Conservation (phyloP, 2,888 invertebrate species). For the Cylloceria caligata region DNA sequence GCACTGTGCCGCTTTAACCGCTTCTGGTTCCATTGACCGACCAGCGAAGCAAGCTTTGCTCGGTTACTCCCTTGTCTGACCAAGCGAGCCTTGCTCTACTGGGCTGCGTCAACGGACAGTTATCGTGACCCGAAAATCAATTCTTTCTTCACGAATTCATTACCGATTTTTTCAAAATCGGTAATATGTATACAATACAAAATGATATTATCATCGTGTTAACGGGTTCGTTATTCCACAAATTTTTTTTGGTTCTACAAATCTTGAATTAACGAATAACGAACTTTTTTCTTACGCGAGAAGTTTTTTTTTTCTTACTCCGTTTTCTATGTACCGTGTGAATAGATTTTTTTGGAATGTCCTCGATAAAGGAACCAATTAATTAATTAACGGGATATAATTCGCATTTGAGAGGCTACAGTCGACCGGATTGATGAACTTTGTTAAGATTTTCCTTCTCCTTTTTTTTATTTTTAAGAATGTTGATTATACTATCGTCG, state of each 20-base stretch:
- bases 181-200: background rate
- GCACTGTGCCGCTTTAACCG: background rate
- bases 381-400: slow-evolving; percentile 41
- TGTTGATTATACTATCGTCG: background rate
- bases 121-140: background rate
- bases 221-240: background rate
- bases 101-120: background rate
- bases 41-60: background rate
- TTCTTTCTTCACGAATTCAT: background rate
- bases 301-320: background rate
- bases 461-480: background rate
- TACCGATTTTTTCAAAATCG: background rate
- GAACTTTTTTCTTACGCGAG: background rate
- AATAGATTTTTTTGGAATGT: background rate
- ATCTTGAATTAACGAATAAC: background rate
- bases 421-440: background rate
- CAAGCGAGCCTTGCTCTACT: slow-evolving; percentile 31
- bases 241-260: background rate
- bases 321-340: background rate
- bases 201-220: background rate
- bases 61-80: slow-evolving; percentile 35
- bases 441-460: background rate
- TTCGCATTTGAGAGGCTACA: background rate
- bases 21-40: background rate
- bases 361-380: slow-evolving; percentile 11